Percentiles rank a stretch among this genome's conserved stretches.
phyloP scores from a whole-genome alignment of 2,888 invertebrate genomes.

The Priocnemis perturbator region DNA sequence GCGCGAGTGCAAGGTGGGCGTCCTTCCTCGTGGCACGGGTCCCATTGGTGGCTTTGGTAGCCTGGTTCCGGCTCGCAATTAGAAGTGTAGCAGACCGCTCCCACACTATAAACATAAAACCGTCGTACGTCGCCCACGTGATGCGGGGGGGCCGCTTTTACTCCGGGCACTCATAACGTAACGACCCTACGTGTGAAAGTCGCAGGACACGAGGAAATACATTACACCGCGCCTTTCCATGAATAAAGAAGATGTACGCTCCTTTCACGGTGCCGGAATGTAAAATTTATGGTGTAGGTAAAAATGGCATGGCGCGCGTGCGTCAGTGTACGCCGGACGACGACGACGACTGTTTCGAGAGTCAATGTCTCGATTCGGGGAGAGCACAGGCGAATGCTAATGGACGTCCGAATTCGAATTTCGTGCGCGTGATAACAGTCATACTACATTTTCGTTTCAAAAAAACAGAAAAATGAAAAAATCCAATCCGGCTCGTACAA shows the following conservation, averaged over 20 bases:
- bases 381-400: background rate
- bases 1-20: slow-evolving; percentile 10
- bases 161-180: slow-evolving; percentile 37
- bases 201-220: slow-evolving; percentile 13
- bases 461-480: background rate
- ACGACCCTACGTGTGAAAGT: slow-evolving; percentile 44
- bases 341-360: background rate
- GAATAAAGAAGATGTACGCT: slow-evolving; percentile 45
- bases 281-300: background rate
- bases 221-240: slow-evolving; percentile 36
- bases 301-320: no score
- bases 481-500: background rate
- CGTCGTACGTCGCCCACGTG: slow-evolving; percentile 4
- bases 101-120: slow-evolving; percentile 49
- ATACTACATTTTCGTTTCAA: background rate
- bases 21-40: slow-evolving; percentile 17
- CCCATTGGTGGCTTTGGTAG: slow-evolving; percentile 46
- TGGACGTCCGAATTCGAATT: no score
- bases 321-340: no score
- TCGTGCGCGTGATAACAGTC: background rate
- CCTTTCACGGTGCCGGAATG: slow-evolving; percentile 8
- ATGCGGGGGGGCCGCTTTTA: slow-evolving; percentile 33
- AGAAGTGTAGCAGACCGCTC: slow-evolving; percentile 56
- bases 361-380: background rate
- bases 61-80: slow-evolving; percentile 53